Evolutionary conservation across 2,797 vertebrate genomes (phyloP), one percentile per base, ranked within the genome.

Genomic region (Malurus leucopterus): DNA sequence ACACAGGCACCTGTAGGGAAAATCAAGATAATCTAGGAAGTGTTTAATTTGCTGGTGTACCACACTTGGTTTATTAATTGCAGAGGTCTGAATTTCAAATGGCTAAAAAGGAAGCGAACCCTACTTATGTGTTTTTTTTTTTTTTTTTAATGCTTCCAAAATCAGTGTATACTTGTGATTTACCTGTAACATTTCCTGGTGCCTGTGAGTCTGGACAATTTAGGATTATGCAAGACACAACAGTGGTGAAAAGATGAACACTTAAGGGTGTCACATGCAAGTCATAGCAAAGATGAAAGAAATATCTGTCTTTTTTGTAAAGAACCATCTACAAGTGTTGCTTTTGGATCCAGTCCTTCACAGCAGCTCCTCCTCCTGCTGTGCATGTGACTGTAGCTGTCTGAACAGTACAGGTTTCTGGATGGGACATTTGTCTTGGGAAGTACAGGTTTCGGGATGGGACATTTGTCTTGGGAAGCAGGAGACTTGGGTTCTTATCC

Each of bases 41-140:
- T 27, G 32, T 67, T 79, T 68, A 46, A 49, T 86, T 93, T 88
- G 34, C 30, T 77, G 14, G 15, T 36, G 13, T 50, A 23, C 34
- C 50, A 49, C 61, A 13, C 6, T 63, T 54, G 44, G 20, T 54
- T 84, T 73, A 29, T 77, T 57, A 69, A 44, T 74, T 77, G 54
- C 40, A 49, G 16, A 4, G 43, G 30, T 64, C 43, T 16, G 50
- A 27, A 67, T 62, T 64, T 68, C 24, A 67, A 14, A 22, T 82
- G 32, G 27, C 43, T 84, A 11, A 64, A 62, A 82, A 64, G 38
- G 24, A 73, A 70, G 20, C 0, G 1, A 55, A 29, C 4, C 15
- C 4, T 59, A 11, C 29, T 82, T 59, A 9, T 0, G 0, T 44
- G 2, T 38, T 50, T 78, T 11, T 36, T 36, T 36, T 36, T 11